Conservation (phyloP, 2,888 invertebrate genomes). For the Coelinius sp. region DNA sequence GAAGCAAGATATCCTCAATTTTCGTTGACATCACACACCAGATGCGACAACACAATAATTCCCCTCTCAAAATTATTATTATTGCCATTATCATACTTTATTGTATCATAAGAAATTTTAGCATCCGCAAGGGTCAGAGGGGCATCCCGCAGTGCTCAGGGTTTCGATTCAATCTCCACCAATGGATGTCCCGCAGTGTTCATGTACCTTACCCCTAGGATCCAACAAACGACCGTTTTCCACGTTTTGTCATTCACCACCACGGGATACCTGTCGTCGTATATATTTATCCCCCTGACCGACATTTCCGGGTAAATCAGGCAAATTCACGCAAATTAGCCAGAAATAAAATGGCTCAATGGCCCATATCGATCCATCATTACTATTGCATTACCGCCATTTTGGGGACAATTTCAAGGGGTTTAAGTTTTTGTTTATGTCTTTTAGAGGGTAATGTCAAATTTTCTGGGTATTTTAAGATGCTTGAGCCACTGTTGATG, state of each 20-base stretch:
- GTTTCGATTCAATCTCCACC: constrained; percentile 26
- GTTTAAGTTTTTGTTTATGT: background rate
- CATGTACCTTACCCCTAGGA: background rate
- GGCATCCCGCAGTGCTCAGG: constrained; percentile 40
- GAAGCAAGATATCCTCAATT: constrained; percentile 11
- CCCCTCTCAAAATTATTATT: constrained; percentile 30
- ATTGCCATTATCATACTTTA: constrained; percentile 41
- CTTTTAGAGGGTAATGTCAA: background rate
- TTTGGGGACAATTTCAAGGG: background rate
- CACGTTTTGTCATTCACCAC: constrained; percentile 34
- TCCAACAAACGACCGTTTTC: constrained; percentile 41
- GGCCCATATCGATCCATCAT: background rate
- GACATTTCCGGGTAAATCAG: constrained; percentile 36
- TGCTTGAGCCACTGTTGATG: constrained; percentile 56
- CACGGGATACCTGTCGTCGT: constrained; percentile 44
- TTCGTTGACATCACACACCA: constrained; percentile 46
- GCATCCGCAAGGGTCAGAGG: constrained; percentile 23
- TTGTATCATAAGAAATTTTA: constrained; percentile 45
- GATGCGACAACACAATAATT: constrained; percentile 26
- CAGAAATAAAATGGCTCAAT: background rate
- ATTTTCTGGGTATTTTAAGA: constrained; percentile 34
- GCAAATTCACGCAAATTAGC: constrained; percentile 32
- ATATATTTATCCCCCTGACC: constrained; percentile 31
- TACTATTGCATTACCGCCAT: background rate
- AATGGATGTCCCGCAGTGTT: background rate